Conservation (phyloP, 2,113 vertebrate species). For the Vulpes lagopus region DNA sequence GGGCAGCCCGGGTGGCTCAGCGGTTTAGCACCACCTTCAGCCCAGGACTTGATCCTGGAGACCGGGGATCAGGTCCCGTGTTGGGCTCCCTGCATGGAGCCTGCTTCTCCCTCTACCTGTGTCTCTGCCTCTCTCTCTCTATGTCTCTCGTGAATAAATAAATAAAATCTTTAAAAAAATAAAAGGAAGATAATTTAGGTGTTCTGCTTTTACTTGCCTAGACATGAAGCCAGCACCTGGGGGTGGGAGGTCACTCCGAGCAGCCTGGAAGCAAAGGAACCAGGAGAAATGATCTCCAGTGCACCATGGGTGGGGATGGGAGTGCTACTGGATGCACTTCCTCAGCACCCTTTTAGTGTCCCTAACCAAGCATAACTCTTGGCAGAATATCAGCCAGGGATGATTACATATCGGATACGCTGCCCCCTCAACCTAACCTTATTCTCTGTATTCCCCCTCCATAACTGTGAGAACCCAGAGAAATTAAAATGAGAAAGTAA, state of each 20-base stretch:
- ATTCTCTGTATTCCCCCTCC: not conserved
- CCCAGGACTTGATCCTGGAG: too few relatives aligned
- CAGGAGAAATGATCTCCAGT: not conserved
- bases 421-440: not conserved
- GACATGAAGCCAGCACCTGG: not conserved
- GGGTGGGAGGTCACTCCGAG: not conserved
- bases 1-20: too few relatives aligned
- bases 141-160: too few relatives aligned
- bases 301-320: not conserved
- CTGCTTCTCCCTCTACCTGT: too few relatives aligned
- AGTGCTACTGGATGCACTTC: not conserved
- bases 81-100: too few relatives aligned
- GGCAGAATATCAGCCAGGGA: not conserved
- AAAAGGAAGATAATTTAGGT: not conserved
- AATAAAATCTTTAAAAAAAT: too few relatives aligned
- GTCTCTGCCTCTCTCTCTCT: too few relatives aligned
- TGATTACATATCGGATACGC: not conserved
- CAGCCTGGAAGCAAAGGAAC: not conserved
- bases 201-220: not conserved
- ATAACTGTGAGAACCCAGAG: not conserved
- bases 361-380: not conserved
- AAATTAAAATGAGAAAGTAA: constrained; percentile 77
- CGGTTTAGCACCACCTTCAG: too few relatives aligned
- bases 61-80: too few relatives aligned
- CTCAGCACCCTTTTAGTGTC: not conserved